Conservation (phyloP, 1,140 invertebrate genomes). For the Thrips palmi region DNA sequence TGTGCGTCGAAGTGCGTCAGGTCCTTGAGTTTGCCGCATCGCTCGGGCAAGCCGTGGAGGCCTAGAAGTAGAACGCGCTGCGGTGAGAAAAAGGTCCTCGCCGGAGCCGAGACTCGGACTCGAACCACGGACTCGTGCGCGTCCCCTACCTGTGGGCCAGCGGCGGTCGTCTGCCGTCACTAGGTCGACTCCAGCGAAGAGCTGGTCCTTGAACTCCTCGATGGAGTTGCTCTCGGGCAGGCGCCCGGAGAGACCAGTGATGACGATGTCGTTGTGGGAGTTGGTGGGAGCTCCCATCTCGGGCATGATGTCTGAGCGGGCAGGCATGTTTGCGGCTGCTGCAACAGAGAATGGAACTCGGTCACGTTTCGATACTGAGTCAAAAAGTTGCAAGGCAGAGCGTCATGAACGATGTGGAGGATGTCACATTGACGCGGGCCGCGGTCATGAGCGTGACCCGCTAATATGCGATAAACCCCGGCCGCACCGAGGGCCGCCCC, state of each 20-base stretch:
- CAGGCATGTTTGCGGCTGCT: no score
- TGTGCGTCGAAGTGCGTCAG: slow-evolving; percentile 71
- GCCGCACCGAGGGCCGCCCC: no score
- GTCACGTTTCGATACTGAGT: background rate
- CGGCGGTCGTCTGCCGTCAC: slow-evolving; percentile 70
- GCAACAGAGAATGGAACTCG: slow-evolving; percentile 1
- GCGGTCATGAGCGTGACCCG: no score
- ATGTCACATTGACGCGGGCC: no score
- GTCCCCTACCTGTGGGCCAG: slow-evolving; percentile 42
- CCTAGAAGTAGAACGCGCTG: slow-evolving; percentile 17
- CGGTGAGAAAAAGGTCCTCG: no score
- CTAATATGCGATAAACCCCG: no score
- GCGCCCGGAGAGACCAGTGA: slow-evolving; percentile 75
- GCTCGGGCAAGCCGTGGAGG: slow-evolving; percentile 60
- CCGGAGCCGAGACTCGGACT: no score
- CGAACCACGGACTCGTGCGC: no score
- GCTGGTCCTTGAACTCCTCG: slow-evolving; percentile 71
- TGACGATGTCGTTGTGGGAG: slow-evolving; percentile 56
- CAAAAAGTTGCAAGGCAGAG: background rate
- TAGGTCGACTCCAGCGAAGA: slow-evolving; percentile 73
- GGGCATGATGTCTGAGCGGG: no score
- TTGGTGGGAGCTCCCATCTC: slow-evolving; percentile 20
- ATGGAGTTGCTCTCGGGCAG: slow-evolving; percentile 74
- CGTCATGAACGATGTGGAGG: no score
- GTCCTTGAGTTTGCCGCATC: slow-evolving; percentile 81